Evolutionary conservation across 2,888 invertebrate genomes (phyloP).

Genomic region (Papilio elwesi): DNA sequence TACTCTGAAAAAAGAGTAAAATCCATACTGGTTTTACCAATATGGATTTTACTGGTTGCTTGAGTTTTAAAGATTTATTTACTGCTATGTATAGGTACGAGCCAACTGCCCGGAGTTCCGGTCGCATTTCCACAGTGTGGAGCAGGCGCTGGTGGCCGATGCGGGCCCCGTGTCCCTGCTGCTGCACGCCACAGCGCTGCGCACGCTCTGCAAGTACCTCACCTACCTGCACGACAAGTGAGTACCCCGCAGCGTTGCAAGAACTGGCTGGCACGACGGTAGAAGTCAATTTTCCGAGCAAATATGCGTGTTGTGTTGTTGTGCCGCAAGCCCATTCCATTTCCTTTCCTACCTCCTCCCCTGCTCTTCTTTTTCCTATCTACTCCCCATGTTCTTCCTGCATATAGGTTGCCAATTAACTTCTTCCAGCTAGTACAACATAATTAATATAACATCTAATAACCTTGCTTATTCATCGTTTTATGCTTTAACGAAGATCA

Average conservation of each 20-base stretch:
- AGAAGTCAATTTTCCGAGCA: no score
- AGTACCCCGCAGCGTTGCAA: slow-evolving; percentile 56
- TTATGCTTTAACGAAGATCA: no score
- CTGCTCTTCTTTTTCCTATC: no score
- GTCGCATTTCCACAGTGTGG: slow-evolving; percentile 91
- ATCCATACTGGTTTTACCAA: background rate
- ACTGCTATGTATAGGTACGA: slow-evolving; percentile 82
- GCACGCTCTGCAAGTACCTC: slow-evolving; percentile 88
- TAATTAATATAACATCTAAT: no score
- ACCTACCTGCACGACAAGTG: slow-evolving; percentile 86
- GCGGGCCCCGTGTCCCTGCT: slow-evolving; percentile 83
- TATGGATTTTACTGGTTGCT: background rate
- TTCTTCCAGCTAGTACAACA: no score
- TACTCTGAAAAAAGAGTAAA: background rate
- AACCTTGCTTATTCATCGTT: no score
- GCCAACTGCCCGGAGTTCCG: slow-evolving; percentile 93
- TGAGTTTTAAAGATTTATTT: background rate
- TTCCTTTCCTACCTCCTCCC: no score
- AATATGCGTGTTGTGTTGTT: no score
- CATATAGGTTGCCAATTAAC: no score
- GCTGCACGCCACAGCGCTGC: slow-evolving; percentile 89
- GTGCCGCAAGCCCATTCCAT: no score
- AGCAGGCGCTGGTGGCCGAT: slow-evolving; percentile 90
- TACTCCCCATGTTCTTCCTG: no score
- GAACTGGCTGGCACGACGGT: no score